These are phyloP conservation scores for Tetramorium alpestre DNA, from an alignment of 1,140 invertebrate genomes.

Conservation along the genomic window DNA sequence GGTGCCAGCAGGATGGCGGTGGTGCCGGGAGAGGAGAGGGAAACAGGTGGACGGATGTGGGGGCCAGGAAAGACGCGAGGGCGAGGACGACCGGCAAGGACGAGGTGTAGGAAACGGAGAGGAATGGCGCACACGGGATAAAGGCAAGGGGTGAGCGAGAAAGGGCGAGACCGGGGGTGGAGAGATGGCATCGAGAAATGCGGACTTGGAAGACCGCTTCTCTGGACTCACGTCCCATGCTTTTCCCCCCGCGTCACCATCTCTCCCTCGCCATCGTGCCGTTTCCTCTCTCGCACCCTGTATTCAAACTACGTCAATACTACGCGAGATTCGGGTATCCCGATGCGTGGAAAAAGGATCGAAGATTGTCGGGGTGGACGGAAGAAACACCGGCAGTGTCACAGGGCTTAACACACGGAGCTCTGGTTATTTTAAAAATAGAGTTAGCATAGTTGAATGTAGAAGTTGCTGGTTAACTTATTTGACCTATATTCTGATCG, in stretches of 20 bases:
- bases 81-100: slow-evolving; percentile 57
- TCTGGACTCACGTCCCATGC: slow-evolving; percentile 56
- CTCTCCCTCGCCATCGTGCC: neutral
- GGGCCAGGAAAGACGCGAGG: slow-evolving; percentile 39
- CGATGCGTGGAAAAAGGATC: slow-evolving; percentile 38
- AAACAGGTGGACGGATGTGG: slow-evolving; percentile 68
- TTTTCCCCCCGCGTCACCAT: slow-evolving; percentile 19
- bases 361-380: slow-evolving; percentile 36
- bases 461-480: neutral
- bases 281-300: slow-evolving; percentile 31
- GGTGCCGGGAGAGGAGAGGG: slow-evolving; percentile 59
- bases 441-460: neutral
- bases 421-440: slow-evolving; percentile 18
- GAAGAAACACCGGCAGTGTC: neutral
- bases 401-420: neutral
- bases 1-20: slow-evolving; percentile 65
- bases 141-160: slow-evolving; percentile 52
- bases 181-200: slow-evolving; percentile 67
- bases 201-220: slow-evolving; percentile 73
- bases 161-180: slow-evolving; percentile 22
- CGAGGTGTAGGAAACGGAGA: slow-evolving; percentile 59
- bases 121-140: slow-evolving; percentile 27
- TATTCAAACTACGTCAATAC: slow-evolving; percentile 80
- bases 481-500: neutral
- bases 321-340: slow-evolving; percentile 66